Evolutionary conservation across 1,140 invertebrate species (phyloP), one percentile per base, ranked within the genome.

Genomic region (Polypedilum pembai): DNA sequence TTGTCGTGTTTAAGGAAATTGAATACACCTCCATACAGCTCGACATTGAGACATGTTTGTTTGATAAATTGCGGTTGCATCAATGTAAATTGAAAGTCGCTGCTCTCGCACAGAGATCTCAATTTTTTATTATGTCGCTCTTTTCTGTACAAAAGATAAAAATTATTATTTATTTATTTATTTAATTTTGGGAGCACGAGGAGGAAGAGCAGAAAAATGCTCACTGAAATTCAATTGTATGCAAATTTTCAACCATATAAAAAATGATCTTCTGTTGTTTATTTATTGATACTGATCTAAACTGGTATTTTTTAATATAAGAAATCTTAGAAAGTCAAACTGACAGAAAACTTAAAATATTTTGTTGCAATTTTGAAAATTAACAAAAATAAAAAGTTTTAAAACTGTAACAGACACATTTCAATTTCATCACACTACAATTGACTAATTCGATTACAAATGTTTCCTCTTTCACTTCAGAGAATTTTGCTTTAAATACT

Each of bases 1-100:
- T 56, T 56, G 45, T 56, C 45, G 45, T 56, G 45, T 56, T 56
- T 56, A 56, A 56, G 45, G 45, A 56, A 56, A 56, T 56, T n/a
- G 45, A 56, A 56, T 56, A 56, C 45, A 56, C 45, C 45, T 56
- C 45, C 45, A 56, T 56, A n/a, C 10, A 15, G 12, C 12, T n/a
- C 12, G n/a, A n/a, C 45, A 56, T 56, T 56, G n/a, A 56, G n/a
- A 56, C 45, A 56, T 56, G 45, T 56, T 56, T 12, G n/a, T 56
- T 56, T 56, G 45, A 56, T 56, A 56, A 56, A 56, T 56, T 56
- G 45, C 45, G 45, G 45, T 56, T 56, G 45, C 45, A 56, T 56
- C 45, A 56, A 15, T 56, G 45, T 56, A 56, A n/a, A 56, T n/a
- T 15, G n/a, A 56, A 56, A 56, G 24, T 33, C 5, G 5, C 24